Conservation (phyloP, 2,797 vertebrate genomes). For the Podarcis siculus region DNA sequence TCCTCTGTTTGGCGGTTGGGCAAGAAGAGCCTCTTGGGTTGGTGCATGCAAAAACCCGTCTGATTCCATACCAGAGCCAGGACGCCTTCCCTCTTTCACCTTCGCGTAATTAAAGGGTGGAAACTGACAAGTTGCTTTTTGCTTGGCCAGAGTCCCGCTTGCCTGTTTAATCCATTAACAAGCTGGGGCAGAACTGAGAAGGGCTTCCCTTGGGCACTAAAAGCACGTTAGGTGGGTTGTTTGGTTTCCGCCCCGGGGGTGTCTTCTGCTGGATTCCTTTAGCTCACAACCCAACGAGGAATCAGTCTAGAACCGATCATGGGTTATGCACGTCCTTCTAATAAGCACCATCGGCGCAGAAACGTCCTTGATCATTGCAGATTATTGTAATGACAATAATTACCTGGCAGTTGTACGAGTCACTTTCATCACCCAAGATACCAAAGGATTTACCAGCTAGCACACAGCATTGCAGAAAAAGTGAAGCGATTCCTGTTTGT, state of each 20-base stretch:
- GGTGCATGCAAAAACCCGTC: slow-evolving; percentile 24
- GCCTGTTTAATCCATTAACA: slow-evolving; percentile 24
- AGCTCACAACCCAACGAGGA: not conserved
- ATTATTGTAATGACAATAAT: slow-evolving; percentile 29
- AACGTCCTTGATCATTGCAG: slow-evolving; percentile 17
- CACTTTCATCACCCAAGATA: slow-evolving; percentile 7
- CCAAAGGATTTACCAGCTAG: not conserved
- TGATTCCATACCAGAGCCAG: not conserved
- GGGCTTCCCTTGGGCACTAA: slow-evolving; percentile 22
- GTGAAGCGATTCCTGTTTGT: not conserved
- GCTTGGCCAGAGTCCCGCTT: slow-evolving; percentile 21
- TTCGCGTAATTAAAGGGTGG: slow-evolving; percentile 39
- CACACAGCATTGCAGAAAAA: not conserved
- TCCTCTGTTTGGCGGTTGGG: slow-evolving; percentile 14
- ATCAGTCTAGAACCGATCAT: slow-evolving; percentile 5
- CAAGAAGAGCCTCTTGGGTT: not conserved
- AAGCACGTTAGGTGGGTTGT: not conserved
- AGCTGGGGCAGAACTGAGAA: slow-evolving; percentile 18
- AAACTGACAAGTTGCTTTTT: slow-evolving; percentile 13
- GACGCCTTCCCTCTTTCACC: slow-evolving; percentile 21
- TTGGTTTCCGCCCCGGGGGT: not conserved
- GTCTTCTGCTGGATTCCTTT: not conserved
- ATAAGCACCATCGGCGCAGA: not conserved
- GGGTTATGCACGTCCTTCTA: not conserved
- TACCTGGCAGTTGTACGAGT: not conserved